Evolutionary conservation across 2,797 vertebrate genomes (phyloP).

Genomic region (Cyclura pinguis): DNA sequence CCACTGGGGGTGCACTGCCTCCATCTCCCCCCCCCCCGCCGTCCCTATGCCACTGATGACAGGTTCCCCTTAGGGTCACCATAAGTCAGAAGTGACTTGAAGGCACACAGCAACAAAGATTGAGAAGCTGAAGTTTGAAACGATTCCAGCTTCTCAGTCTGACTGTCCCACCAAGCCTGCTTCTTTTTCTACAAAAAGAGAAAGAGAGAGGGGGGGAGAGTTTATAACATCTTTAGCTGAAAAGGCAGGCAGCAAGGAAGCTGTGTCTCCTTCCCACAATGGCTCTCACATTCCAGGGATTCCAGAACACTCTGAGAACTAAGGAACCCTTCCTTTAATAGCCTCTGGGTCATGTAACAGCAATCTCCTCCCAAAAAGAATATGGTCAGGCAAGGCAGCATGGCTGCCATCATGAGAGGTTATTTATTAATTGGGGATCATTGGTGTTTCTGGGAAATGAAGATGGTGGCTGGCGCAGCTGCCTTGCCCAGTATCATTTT

Average conservation of each 20-base stretch:
- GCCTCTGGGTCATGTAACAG: not conserved
- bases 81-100: no score
- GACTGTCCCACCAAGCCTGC: not conserved
- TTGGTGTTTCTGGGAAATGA: not conserved
- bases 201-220: not conserved
- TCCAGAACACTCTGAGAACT: not conserved
- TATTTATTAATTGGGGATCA: not conserved
- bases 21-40: no score
- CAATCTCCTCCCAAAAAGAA: not conserved
- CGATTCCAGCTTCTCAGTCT: not conserved
- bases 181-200: not conserved
- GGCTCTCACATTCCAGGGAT: not conserved
- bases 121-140: not conserved
- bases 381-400: not conserved
- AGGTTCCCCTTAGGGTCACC: no score
- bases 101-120: no score
- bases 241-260: not conserved
- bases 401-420: not conserved
- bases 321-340: not conserved
- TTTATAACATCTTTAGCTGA: not conserved
- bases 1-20: no score
- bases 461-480: not conserved
- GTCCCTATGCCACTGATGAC: not conserved
- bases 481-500: not conserved
- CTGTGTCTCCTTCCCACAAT: not conserved